Percentiles rank a stretch among this genome's conserved stretches.
These are phyloP conservation scores for Pristis pectinata DNA, from an alignment of 2,797 vertebrate species.

Conservation along the genomic window DNA sequence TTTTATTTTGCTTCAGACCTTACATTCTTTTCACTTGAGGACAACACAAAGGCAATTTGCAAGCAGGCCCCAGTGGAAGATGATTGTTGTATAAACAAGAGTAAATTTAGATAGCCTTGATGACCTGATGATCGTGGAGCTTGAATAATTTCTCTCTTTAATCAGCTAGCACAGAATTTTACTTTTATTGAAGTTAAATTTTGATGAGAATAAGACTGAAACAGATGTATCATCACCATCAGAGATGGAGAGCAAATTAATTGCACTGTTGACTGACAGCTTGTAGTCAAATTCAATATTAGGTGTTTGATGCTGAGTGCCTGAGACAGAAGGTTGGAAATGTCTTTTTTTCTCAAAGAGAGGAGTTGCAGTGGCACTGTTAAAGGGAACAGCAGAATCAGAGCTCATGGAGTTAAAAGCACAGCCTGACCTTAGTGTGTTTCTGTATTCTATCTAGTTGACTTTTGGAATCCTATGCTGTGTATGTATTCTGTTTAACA, in stretches of 20 bases:
- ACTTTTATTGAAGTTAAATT: background rate
- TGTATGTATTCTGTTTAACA: background rate
- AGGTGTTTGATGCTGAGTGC: background rate
- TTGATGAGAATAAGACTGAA: background rate
- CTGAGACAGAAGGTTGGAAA: slow-evolving; percentile 7
- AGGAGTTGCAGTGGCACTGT: background rate
- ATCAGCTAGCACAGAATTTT: background rate
- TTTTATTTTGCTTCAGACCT: background rate
- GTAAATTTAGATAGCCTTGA: background rate
- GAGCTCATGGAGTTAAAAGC: background rate
- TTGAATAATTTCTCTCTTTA: slow-evolving; percentile 6
- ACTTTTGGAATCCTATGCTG: background rate
- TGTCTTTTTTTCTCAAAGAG: background rate
- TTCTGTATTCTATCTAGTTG: background rate
- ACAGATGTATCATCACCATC: slow-evolving; percentile 25
- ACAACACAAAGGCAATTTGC: background rate
- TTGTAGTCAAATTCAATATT: slow-evolving; percentile 16
- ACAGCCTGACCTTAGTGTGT: background rate
- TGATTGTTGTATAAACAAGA: background rate
- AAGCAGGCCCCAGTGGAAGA: background rate
- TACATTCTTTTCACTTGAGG: background rate
- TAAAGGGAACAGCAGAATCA: background rate
- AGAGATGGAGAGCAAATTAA: background rate
- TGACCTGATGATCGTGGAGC: background rate
- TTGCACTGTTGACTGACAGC: slow-evolving; percentile 22